Percentiles rank a stretch among this genome's conserved stretches.
phyloP scores from a whole-genome alignment of 2,113 vertebrate genomes.

The Tringa solitaria region DNA sequence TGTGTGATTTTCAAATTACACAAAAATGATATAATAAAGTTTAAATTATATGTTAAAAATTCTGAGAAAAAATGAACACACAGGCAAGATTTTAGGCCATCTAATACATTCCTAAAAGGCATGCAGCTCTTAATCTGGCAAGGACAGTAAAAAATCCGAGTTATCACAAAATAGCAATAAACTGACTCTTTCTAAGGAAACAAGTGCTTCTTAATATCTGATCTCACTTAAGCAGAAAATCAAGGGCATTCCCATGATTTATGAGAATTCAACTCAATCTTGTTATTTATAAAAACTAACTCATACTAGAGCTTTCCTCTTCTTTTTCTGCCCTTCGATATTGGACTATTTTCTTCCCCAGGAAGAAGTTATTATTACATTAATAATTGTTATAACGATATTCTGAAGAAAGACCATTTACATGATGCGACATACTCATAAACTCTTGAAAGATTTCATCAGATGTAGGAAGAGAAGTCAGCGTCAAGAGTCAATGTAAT shows the following conservation, averaged over 20 bases:
- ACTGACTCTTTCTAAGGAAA: not conserved
- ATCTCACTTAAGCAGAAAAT: not conserved
- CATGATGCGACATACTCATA: accelerated
- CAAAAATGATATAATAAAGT: not conserved
- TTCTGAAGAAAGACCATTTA: not conserved
- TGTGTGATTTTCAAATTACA: not conserved
- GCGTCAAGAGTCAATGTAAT: not conserved
- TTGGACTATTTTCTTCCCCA: not conserved
- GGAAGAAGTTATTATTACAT: not conserved
- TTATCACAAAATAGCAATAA: not conserved
- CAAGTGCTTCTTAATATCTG: not conserved
- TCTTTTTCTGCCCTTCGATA: not conserved
- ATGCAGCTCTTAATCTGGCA: not conserved
- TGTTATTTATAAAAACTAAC: not conserved
- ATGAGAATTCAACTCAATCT: not conserved
- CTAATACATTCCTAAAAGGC: not conserved
- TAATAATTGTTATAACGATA: not conserved
- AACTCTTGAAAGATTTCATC: not conserved
- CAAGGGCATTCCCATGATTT: not conserved
- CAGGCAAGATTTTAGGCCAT: not conserved
- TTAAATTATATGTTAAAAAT: not conserved
- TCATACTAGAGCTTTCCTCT: not conserved
- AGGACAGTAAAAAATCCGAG: not conserved
- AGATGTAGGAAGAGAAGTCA: not conserved
- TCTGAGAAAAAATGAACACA: not conserved